Conservation (phyloP, 92 coral and sea anemone genomes). For the Zoanthus solanderi region DNA sequence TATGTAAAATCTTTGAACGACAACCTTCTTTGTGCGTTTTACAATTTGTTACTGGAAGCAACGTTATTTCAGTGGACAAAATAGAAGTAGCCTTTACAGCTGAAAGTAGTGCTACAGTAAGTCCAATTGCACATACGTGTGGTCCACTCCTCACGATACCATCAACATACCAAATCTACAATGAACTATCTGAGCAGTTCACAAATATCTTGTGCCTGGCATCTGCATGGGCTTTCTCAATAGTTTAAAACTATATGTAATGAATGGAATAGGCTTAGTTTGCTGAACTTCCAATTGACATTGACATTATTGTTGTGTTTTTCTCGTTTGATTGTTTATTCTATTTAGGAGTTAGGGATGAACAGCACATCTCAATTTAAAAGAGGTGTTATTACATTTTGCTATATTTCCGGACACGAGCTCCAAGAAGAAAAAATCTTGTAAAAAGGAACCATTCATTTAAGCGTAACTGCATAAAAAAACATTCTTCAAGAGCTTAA, state of each 20-base stretch:
- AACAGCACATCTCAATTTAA: background rate
- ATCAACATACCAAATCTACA: too few species aligned
- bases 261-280: too few species aligned
- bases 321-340: background rate
- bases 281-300: background rate
- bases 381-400: background rate
- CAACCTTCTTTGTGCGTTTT: slow-evolving; percentile 24
- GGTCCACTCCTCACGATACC: too few species aligned
- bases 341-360: background rate
- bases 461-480: background rate
- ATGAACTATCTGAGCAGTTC: too few species aligned
- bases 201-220: too few species aligned
- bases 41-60: slow-evolving; percentile 44
- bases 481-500: background rate
- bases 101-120: background rate
- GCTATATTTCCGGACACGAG: background rate
- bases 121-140: too few species aligned
- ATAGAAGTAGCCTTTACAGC: slow-evolving; percentile 37
- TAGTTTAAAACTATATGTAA: too few species aligned
- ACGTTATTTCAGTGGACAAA: background rate
- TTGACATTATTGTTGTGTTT: background rate
- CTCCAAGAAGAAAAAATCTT: background rate
- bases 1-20: slow-evolving; percentile 30
- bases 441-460: background rate
- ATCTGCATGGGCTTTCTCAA: too few species aligned